Evolutionary conservation across 2,113 vertebrate genomes (phyloP).

Genomic region (Euleptes europaea): DNA sequence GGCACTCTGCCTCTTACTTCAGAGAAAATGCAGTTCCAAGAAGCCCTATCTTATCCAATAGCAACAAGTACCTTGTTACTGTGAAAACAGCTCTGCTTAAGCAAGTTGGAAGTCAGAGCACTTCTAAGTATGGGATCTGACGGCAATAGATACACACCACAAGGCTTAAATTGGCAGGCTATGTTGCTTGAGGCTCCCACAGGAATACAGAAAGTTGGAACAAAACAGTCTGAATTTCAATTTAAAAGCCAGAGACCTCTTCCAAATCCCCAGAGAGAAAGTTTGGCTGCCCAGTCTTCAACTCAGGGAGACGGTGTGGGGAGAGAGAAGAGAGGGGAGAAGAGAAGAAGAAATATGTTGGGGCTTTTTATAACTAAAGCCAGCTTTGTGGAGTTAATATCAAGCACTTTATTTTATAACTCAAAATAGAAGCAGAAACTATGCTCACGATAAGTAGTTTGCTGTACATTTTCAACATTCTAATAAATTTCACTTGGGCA

Average conservation of each 20-base stretch:
- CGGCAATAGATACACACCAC: background rate
- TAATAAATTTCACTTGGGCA: constrained; percentile 19
- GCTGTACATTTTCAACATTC: background rate
- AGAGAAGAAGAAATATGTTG: background rate
- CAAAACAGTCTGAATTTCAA: constrained; percentile 2
- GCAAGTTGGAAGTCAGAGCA: background rate
- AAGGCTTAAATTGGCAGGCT: constrained; percentile 6
- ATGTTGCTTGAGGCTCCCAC: background rate
- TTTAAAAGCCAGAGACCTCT: background rate
- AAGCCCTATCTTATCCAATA: background rate
- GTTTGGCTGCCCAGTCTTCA: constrained; percentile 23
- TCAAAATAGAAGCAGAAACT: constrained; percentile 18
- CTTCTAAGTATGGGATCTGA: background rate
- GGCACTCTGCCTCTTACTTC: background rate
- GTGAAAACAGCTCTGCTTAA: constrained; percentile 8
- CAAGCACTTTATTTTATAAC: background rate
- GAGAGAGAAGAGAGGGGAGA: background rate
- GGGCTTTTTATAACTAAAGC: constrained; percentile 24
- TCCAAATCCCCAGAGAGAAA: constrained; percentile 19
- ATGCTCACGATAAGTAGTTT: background rate
- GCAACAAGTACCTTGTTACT: background rate
- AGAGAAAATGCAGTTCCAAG: constrained; percentile 34
- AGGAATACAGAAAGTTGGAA: constrained; percentile 31
- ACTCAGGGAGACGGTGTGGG: background rate
- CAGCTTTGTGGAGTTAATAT: background rate